Evolutionary conservation across 2,113 vertebrate genomes (phyloP).

Genomic region (Proterorhinus semilunaris): DNA sequence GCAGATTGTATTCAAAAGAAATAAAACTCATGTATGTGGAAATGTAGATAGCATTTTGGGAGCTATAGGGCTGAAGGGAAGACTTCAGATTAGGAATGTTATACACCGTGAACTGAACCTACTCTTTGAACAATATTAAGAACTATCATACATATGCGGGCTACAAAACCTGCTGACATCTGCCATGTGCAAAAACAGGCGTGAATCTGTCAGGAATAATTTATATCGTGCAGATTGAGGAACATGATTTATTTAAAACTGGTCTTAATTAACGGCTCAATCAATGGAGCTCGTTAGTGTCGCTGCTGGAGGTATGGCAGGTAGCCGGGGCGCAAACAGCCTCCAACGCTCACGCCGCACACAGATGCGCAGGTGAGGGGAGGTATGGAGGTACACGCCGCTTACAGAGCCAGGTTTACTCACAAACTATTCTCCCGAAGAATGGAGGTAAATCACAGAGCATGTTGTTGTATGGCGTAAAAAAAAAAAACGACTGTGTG

Average conservation of each 20-base stretch:
- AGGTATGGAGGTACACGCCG: not conserved
- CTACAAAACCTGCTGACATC: conserved; percentile 28
- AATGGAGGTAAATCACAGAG: no score
- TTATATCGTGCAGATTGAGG: conserved; percentile 55
- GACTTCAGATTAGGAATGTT: no score
- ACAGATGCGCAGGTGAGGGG: not conserved
- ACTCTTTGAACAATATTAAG: not conserved
- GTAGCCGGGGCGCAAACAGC: conserved; percentile 19
- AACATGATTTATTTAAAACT: conserved; percentile 69
- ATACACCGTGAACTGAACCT: no score
- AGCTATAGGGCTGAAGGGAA: no score
- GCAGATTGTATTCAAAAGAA: no score
- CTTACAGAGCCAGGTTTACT: no score
- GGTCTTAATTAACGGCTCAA: conserved; percentile 66
- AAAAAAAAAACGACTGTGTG: no score
- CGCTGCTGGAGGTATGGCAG: conserved; percentile 57
- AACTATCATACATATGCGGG: not conserved
- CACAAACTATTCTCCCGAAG: no score
- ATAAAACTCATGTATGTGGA: no score
- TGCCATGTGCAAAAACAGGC: conserved; percentile 42
- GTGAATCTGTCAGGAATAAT: conserved; percentile 61
- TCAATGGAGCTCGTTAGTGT: conserved; percentile 61
- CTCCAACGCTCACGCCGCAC: conserved; percentile 3
- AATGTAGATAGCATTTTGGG: no score
- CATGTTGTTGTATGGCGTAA: no score